Percentiles rank a stretch among this genome's conserved stretches.
These are phyloP conservation scores for Hemithea aestivaria DNA, from an alignment of 2,888 invertebrate species.

Conservation along the genomic window DNA sequence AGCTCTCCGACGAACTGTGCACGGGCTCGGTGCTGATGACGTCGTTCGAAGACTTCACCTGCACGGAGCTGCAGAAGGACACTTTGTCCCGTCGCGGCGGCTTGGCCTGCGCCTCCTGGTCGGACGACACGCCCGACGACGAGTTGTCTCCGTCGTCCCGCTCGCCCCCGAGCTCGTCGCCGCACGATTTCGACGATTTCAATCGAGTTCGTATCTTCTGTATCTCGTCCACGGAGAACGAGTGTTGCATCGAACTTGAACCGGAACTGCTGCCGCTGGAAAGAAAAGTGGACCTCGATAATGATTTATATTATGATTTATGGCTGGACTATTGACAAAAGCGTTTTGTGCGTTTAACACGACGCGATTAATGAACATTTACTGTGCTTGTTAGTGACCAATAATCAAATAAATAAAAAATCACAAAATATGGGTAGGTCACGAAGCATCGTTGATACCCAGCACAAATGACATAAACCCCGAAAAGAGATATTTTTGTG, in stretches of 20 bases:
- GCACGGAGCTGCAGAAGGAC: constrained; percentile 73
- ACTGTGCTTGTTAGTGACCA: too few species aligned
- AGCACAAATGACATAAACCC: too few species aligned
- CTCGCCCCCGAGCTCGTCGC: constrained; percentile 85
- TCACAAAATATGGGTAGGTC: too few species aligned
- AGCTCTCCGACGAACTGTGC: constrained; percentile 69
- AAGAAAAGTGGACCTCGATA: constrained; percentile 16
- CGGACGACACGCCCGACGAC: constrained; percentile 92
- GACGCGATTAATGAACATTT: too few species aligned
- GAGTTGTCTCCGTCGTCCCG: constrained; percentile 92
- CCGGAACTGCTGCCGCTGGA: constrained; percentile 86
- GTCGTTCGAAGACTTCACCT: constrained; percentile 73
- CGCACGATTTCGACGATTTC: constrained; percentile 92
- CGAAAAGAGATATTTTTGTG: too few species aligned
- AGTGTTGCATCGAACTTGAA: constrained; percentile 88
- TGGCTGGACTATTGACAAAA: too few species aligned
- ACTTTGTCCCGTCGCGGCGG: constrained; percentile 65
- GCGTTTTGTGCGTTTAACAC: too few species aligned
- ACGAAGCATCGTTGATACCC: too few species aligned
- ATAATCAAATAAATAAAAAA: too few species aligned
- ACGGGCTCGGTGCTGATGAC: constrained; percentile 77
- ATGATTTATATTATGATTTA: too few species aligned
- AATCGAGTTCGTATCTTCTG: constrained; percentile 91
- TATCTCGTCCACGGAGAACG: constrained; percentile 93
- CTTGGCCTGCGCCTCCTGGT: constrained; percentile 81